phyloP scores from a whole-genome alignment of 2,113 vertebrate species.

The Cairina moschata region DNA sequence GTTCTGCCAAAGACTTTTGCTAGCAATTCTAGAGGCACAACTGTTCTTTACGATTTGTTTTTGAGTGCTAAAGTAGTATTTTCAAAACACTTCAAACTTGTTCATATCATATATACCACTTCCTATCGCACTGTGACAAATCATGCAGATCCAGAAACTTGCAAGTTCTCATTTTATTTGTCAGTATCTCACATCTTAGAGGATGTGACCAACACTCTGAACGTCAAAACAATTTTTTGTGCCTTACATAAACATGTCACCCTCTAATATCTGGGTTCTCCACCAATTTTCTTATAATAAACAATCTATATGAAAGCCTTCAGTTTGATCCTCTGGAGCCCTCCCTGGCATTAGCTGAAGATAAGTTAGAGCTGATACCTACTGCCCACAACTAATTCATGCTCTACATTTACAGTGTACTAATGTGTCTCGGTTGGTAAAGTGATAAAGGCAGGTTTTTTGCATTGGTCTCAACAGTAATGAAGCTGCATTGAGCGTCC shows the following conservation, averaged over 20 bases:
- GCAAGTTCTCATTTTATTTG: not conserved
- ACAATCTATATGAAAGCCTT: not conserved
- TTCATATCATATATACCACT: not conserved
- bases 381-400: not conserved
- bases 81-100: not conserved
- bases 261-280: not conserved
- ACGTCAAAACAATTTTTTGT: not conserved
- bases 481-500: not conserved
- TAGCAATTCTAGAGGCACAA: not conserved
- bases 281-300: not conserved
- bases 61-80: not conserved
- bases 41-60: not conserved
- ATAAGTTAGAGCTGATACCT: not conserved
- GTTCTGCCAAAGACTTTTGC: not conserved
- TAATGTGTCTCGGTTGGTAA: not conserved
- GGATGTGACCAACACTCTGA: not conserved
- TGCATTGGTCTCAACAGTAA: not conserved
- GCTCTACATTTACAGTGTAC: not conserved
- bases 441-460: not conserved
- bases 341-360: not conserved
- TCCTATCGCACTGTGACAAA: not conserved
- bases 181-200: not conserved
- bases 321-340: fast-evolving
- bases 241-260: not conserved
- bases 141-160: not conserved